Conservation (phyloP, 2,888 invertebrate species). For the Heteromurus nitidus region DNA sequence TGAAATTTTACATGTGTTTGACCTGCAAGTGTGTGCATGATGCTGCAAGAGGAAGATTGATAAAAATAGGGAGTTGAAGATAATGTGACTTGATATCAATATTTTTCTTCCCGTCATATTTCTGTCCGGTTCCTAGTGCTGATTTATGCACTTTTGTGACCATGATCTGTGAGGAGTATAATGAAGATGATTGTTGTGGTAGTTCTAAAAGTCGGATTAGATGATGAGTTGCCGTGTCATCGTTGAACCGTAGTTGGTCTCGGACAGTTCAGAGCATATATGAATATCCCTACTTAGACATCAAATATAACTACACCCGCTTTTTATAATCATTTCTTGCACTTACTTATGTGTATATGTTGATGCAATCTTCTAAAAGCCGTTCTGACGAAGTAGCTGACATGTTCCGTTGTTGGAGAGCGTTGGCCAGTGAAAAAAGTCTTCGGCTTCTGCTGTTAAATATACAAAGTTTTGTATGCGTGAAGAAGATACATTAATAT, state of each 20-base stretch:
- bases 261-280: no score
- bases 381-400: conserved; percentile 33
- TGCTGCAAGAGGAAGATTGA: conserved; percentile 12
- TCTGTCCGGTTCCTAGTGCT: neutral
- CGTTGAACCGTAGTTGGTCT: conserved; percentile 50
- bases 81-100: conserved; percentile 3
- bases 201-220: conserved; percentile 49
- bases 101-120: neutral
- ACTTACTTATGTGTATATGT: no score
- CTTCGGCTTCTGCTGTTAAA: conserved; percentile 22
- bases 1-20: conserved; percentile 6
- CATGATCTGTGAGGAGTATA: conserved; percentile 7
- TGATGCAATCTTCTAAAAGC: conserved; percentile 21
- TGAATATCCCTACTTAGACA: no score
- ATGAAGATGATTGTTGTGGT: conserved; percentile 38
- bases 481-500: conserved; percentile 50
- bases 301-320: no score
- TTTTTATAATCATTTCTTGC: no score
- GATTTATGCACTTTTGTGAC: neutral
- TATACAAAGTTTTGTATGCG: conserved; percentile 18
- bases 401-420: conserved; percentile 42
- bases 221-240: conserved; percentile 59
- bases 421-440: neutral
- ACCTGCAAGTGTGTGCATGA: conserved; percentile 17
- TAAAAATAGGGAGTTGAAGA: neutral